Conservation (phyloP, 2,113 vertebrate species). For the Hemicordylus capensis region DNA sequence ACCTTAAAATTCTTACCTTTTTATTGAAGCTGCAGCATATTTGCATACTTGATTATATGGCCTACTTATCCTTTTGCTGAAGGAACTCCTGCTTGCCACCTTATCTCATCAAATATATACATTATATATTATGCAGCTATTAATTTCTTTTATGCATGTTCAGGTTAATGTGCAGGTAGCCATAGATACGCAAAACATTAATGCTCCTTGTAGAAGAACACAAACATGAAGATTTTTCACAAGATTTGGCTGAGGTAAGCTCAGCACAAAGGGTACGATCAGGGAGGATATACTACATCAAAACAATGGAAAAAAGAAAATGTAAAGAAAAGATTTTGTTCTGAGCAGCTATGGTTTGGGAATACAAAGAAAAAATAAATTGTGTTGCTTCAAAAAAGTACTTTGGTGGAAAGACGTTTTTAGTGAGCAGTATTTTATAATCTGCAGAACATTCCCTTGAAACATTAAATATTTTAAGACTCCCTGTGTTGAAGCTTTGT, state of each 20-base stretch:
- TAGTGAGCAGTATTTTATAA: constrained; percentile 54
- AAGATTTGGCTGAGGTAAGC: neutral
- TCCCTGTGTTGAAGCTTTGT: constrained; percentile 44
- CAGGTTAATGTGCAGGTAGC: constrained; percentile 17
- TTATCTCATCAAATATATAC: constrained; percentile 37
- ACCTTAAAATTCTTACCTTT: constrained; percentile 73
- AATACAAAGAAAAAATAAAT: constrained; percentile 61
- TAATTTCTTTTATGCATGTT: constrained; percentile 32
- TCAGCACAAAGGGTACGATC: constrained; percentile 15
- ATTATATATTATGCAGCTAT: neutral
- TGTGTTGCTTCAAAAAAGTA: constrained; percentile 63
- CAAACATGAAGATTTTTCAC: neutral
- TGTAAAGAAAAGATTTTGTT: constrained; percentile 48
- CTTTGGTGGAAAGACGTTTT: constrained; percentile 63
- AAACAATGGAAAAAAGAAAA: constrained; percentile 44
- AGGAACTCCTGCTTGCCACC: constrained; percentile 37
- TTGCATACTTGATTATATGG: constrained; percentile 72
- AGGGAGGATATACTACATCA: constrained; percentile 45
- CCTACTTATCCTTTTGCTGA: constrained; percentile 66
- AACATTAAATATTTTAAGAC: constrained; percentile 64
- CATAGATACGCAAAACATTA: constrained; percentile 49
- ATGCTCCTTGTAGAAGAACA: constrained; percentile 36
- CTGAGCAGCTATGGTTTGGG: constrained; percentile 51
- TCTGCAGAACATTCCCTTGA: constrained; percentile 58
- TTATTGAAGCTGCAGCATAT: constrained; percentile 72